Evolutionary conservation across 92 coral and sea anemone genomes (phyloP).

Genomic region (Paramuricea clavata): DNA sequence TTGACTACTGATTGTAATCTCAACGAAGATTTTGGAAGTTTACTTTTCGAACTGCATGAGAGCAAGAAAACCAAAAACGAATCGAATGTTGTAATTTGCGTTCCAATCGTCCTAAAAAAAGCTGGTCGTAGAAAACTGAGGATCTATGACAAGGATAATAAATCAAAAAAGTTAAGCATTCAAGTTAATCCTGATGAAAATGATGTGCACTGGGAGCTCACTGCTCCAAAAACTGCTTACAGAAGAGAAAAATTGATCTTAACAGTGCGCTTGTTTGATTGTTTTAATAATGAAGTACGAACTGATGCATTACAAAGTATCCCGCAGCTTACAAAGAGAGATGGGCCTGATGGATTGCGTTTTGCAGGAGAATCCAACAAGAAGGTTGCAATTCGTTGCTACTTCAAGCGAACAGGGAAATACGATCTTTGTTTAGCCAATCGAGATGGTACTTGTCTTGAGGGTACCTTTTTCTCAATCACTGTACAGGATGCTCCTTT

Average conservation of each 20-base stretch:
- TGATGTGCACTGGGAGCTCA: conserved; percentile 5
- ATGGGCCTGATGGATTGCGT: conserved; percentile 6
- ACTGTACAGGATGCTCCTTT: conserved; percentile 26
- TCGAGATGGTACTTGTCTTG: not conserved
- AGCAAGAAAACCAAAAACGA: not conserved
- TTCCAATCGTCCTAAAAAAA: not conserved
- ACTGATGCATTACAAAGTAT: not conserved
- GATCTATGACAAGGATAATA: not conserved
- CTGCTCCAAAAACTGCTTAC: not conserved
- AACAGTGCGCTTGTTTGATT: not conserved
- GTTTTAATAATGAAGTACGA: conserved; percentile 16
- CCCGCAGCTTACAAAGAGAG: not conserved
- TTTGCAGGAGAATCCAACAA: not conserved
- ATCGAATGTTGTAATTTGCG: not conserved
- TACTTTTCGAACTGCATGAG: not conserved
- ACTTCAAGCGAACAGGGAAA: not conserved
- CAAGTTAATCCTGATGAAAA: conserved; percentile 8
- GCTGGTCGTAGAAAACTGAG: not conserved
- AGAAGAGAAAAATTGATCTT: not conserved
- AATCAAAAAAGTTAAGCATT: not conserved
- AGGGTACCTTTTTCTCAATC: not conserved
- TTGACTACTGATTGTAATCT: not conserved
- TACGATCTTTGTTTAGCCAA: not conserved
- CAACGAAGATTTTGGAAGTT: not conserved
- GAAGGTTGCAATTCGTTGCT: not conserved